Conservation (phyloP, 2,113 vertebrate genomes). For the Atrichornis clamosus region DNA sequence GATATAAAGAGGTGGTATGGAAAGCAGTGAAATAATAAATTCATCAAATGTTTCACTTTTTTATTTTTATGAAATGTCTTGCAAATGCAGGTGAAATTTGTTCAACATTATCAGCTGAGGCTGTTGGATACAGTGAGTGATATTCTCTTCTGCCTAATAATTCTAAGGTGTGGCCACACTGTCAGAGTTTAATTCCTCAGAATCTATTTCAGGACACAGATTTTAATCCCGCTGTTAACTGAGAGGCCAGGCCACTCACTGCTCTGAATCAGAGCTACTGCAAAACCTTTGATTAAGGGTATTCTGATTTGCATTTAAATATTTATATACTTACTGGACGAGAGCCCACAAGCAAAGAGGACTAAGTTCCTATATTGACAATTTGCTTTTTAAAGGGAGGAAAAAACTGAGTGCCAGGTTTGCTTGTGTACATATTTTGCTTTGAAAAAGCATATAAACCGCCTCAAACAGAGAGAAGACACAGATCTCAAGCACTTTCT, state of each 20-base stretch:
- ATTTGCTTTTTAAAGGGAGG: background rate
- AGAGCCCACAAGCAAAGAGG: background rate
- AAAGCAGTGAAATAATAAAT: background rate
- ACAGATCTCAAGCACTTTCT: background rate
- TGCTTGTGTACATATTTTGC: background rate
- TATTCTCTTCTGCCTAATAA: background rate
- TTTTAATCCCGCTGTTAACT: background rate
- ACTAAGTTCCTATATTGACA: background rate
- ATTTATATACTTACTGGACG: background rate
- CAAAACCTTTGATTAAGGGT: background rate
- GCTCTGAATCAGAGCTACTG: background rate
- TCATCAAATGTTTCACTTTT: background rate
- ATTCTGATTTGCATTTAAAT: background rate
- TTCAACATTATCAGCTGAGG: background rate
- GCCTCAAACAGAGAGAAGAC: background rate
- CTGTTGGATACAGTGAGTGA: background rate
- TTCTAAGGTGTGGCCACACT: background rate
- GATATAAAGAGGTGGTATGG: background rate
- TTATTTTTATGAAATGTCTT: background rate
- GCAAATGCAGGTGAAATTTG: background rate
- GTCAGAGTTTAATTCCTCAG: background rate
- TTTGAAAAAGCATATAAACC: background rate
- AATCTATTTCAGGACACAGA: background rate
- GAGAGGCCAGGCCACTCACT: background rate
- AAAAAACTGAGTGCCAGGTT: background rate